Conservation (phyloP, 2,797 vertebrate species). For the Lates japonicus region DNA sequence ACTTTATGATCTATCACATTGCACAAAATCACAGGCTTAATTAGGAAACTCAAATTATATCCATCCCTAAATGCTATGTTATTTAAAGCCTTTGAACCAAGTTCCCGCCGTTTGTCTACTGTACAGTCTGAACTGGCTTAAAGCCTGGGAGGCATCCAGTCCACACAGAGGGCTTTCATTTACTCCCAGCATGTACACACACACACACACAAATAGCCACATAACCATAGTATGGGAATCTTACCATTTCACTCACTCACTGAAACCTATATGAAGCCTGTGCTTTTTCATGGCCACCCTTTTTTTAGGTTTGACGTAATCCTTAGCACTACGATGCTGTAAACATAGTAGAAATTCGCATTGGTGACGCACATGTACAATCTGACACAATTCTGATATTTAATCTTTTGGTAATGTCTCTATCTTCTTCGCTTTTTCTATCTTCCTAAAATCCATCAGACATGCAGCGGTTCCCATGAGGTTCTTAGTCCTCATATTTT, state of each 20-base stretch:
- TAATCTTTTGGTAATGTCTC: slow-evolving; percentile 66
- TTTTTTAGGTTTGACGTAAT: slow-evolving; percentile 70
- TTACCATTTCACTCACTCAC: slow-evolving; percentile 28
- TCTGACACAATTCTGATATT: slow-evolving; percentile 65
- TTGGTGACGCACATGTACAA: slow-evolving; percentile 60
- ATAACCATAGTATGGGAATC: slow-evolving; percentile 55
- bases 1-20: slow-evolving; percentile 67
- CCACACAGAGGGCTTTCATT: slow-evolving; percentile 79
- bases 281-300: slow-evolving; percentile 36
- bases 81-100: slow-evolving; percentile 78
- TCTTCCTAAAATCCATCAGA: slow-evolving; percentile 62
- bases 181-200: slow-evolving; percentile 56
- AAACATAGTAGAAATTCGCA: slow-evolving; percentile 58
- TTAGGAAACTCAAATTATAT: slow-evolving; percentile 77
- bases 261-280: slow-evolving; percentile 47
- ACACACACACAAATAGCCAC: slow-evolving; percentile 42
- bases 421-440: slow-evolving; percentile 44
- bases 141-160: slow-evolving; percentile 72
- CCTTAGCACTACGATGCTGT: slow-evolving; percentile 42
- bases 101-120: slow-evolving; percentile 59
- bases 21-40: slow-evolving; percentile 72
- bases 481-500: slow-evolving; percentile 65
- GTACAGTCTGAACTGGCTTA: slow-evolving; percentile 61
- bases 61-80: slow-evolving; percentile 75
- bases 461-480: slow-evolving; percentile 50